These are phyloP conservation scores for Chelon labrosus DNA, from an alignment of 2,797 vertebrate species.

Conservation along the genomic window DNA sequence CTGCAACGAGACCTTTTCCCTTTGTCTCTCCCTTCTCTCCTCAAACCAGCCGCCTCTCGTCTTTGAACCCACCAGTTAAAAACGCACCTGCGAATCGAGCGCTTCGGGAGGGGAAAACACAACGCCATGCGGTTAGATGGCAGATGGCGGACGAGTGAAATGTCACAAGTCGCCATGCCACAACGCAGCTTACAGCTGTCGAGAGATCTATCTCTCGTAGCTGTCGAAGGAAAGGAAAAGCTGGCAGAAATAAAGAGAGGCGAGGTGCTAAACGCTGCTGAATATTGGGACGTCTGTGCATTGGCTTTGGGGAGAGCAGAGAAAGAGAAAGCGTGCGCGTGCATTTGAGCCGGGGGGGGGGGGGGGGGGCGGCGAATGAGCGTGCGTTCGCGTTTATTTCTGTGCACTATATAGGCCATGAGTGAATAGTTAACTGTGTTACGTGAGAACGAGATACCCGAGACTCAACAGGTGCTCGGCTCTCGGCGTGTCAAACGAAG, in stretches of 20 bases:
- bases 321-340: background rate
- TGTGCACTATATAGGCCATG: constrained; percentile 62
- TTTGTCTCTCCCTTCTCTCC: constrained; percentile 11
- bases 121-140: constrained; percentile 11
- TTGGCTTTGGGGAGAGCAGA: constrained; percentile 24
- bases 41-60: constrained; percentile 9
- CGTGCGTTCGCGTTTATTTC: constrained; percentile 55
- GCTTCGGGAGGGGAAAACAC: constrained; percentile 40
- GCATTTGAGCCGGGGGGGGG: too few relatives aligned
- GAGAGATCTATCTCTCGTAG: background rate
- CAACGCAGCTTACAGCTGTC: constrained; percentile 49
- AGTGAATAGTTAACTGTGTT: constrained; percentile 74
- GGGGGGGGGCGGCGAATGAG: constrained; percentile 14
- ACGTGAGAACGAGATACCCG: constrained; percentile 44
- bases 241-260: background rate
- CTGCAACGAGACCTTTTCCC: constrained; percentile 47
- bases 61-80: background rate
- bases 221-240: constrained; percentile 5
- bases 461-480: constrained; percentile 64
- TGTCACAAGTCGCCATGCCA: constrained; percentile 54
- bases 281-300: background rate
- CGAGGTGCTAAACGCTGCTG: background rate
- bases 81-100: constrained; percentile 13
- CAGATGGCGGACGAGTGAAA: constrained; percentile 52
- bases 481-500: constrained; percentile 28